Percentiles rank a stretch among this genome's conserved stretches.
phyloP scores from a whole-genome alignment of 2,888 invertebrate species.

The Ennomos erosarius region DNA sequence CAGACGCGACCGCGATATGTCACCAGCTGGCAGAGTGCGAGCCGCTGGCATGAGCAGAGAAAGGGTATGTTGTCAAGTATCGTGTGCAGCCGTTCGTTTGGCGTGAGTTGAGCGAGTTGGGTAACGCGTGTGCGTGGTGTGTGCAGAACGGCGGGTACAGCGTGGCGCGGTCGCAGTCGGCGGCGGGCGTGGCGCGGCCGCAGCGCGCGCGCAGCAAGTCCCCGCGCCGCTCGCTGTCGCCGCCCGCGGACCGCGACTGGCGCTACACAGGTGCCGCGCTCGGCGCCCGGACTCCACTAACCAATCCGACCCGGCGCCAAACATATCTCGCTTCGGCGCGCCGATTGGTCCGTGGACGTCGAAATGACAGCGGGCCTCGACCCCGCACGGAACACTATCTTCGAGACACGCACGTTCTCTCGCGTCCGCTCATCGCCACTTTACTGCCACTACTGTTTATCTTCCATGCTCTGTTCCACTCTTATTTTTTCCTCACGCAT shows the following conservation, averaged over 20 bases:
- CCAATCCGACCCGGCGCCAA: conserved; percentile 42
- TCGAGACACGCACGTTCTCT: conserved; percentile 75
- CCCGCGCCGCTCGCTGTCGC: conserved; percentile 93
- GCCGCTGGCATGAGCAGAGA: conserved; percentile 88
- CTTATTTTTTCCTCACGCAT: conserved; percentile 77
- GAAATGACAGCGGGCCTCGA: conserved; percentile 59
- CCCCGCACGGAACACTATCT: conserved; percentile 83
- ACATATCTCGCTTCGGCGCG: conserved; percentile 25
- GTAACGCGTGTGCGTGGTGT: conserved; percentile 5
- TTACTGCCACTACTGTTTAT: conserved; percentile 79
- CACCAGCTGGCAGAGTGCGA: conserved; percentile 90
- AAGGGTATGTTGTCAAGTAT: conserved; percentile 59
- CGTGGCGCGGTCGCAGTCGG: conserved; percentile 93
- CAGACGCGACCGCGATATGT: conserved; percentile 94
- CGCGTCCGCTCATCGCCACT: conserved; percentile 80
- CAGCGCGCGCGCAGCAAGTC: conserved; percentile 91
- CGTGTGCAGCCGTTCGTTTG: conserved; percentile 2
- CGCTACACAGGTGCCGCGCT: conserved; percentile 85
- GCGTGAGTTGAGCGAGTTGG: not conserved
- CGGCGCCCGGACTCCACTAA: conserved; percentile 59
- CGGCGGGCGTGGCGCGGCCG: conserved; percentile 87
- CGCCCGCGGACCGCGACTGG: conserved; percentile 88
- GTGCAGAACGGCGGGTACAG: conserved; percentile 72
- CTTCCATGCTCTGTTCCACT: conserved; percentile 74
- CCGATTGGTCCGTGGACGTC: conserved; percentile 58